phyloP scores from a whole-genome alignment of 1,140 invertebrate genomes.

The Planococcus citri region DNA sequence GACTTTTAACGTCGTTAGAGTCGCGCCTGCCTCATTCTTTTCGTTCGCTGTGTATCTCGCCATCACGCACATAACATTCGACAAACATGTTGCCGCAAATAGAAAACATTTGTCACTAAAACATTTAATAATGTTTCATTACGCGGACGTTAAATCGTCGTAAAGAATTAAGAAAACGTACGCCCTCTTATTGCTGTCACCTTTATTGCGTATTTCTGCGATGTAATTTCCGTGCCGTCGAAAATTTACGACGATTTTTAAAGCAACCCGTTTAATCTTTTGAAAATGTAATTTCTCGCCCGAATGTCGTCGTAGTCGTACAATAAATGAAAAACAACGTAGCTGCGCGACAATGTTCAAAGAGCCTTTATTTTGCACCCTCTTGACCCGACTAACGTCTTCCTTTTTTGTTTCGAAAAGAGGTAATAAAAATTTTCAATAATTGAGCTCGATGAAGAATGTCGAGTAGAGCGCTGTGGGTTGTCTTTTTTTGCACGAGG shows the following conservation, averaged over 20 bases:
- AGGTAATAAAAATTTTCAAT: no score
- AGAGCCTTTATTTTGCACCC: no score
- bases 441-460: no score
- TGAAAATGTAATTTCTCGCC: slow-evolving; percentile 9
- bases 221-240: neutral
- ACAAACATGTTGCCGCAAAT: slow-evolving; percentile 18
- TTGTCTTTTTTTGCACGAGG: no score
- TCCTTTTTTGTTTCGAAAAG: no score
- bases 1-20: no score
- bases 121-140: slow-evolving; percentile 18
- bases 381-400: no score
- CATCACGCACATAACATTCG: neutral
- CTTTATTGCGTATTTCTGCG: slow-evolving; percentile 15
- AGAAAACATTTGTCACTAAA: slow-evolving; percentile 18
- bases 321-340: neutral
- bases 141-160: slow-evolving; percentile 12
- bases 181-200: slow-evolving; percentile 15
- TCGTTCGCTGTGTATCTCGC: no score
- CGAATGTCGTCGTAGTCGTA: no score
- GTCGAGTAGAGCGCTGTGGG: no score
- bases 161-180: slow-evolving; percentile 20
- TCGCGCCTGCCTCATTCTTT: no score
- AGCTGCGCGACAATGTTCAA: neutral
- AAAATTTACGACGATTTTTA: slow-evolving; percentile 17
- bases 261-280: slow-evolving; percentile 12